Conservation (phyloP, 2,888 invertebrate species). For the Brachypalpus laphriformis region DNA sequence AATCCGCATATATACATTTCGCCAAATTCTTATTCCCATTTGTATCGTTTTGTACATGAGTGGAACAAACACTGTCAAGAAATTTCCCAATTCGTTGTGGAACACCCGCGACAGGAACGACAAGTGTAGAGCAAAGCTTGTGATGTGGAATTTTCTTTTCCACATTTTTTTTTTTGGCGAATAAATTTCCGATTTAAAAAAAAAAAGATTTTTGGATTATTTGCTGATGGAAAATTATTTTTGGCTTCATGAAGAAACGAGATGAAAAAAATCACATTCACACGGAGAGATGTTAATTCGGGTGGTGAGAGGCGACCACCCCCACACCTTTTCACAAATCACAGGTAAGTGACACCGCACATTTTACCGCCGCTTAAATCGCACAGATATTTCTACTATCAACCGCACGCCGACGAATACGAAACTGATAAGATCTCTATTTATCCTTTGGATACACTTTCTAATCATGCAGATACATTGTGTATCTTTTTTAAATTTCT, state of each 20-base stretch:
- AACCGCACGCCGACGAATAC: neutral
- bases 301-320: slow-evolving; percentile 1
- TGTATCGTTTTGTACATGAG: neutral
- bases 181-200: slow-evolving; percentile 18
- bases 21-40: neutral
- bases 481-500: slow-evolving; percentile 6
- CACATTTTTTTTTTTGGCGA: neutral
- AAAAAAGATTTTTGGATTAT: neutral
- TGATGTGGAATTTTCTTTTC: neutral
- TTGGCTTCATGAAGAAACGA: neutral
- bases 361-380: neutral
- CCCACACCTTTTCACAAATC: slow-evolving; percentile 9
- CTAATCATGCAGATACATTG: neutral
- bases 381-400: slow-evolving; percentile 5
- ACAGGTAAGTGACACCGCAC: slow-evolving; percentile 41
- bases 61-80: neutral
- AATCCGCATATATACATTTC: neutral
- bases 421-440: neutral
- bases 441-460: slow-evolving; percentile 5
- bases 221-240: slow-evolving; percentile 23
- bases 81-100: neutral
- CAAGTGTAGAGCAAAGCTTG: neutral
- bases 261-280: slow-evolving; percentile 17
- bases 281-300: neutral
- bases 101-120: slow-evolving; percentile 15